A percentile compares a stretch with the other conserved stretches of the same genome.
Conservation (phyloP, 2,113 vertebrate species). For the Rhegmatorhina hoffmannsi region DNA sequence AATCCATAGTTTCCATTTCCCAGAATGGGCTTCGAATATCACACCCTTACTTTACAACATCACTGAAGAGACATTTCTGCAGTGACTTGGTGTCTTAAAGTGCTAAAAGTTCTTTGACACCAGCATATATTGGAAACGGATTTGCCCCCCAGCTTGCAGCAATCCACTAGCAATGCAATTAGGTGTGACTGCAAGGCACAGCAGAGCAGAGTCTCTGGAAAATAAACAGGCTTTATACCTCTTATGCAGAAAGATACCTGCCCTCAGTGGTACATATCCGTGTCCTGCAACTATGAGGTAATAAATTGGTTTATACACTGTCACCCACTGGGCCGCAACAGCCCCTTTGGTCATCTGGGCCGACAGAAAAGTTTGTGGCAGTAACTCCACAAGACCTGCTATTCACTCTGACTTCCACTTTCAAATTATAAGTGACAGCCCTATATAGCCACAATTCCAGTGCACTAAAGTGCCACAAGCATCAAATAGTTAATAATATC, state of each 20-base stretch:
- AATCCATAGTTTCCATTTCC: background rate
- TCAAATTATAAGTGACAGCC: background rate
- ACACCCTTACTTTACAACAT: rapidly evolving
- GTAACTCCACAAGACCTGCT: background rate
- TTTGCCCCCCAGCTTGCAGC: background rate
- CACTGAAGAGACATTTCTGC: background rate
- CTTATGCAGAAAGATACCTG: background rate
- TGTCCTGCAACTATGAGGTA: background rate
- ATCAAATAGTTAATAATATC: background rate
- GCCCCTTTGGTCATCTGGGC: background rate
- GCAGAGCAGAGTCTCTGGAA: background rate
- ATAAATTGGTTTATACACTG: background rate
- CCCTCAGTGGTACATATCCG: background rate
- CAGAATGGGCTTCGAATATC: background rate
- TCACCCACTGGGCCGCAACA: background rate
- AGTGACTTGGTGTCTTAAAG: background rate
- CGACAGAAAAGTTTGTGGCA: background rate
- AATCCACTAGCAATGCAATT: background rate
- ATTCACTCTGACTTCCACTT: background rate
- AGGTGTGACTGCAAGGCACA: background rate
- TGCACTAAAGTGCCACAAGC: background rate
- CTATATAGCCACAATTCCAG: background rate
- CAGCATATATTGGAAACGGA: background rate
- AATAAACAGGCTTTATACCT: background rate
- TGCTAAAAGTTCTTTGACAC: background rate